A percentile compares a stretch with the other conserved stretches of the same genome.
phyloP scores from a whole-genome alignment of 2,113 vertebrate species.

The Eolophus roseicapilla region DNA sequence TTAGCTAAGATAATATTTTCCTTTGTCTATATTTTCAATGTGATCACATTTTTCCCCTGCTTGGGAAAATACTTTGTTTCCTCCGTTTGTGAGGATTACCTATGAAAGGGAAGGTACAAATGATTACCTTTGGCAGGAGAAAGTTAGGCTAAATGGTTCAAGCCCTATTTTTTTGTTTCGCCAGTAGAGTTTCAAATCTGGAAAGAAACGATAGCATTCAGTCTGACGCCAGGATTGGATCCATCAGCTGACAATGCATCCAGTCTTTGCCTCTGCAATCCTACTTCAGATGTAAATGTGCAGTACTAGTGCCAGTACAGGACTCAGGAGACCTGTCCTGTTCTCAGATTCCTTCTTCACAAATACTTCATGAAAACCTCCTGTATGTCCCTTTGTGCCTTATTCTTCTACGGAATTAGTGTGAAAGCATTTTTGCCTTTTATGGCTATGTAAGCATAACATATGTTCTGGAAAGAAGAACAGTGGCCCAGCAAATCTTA shows the following conservation, averaged over 20 bases:
- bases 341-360: neutral
- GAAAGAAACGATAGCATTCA: neutral
- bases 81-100: neutral
- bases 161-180: neutral
- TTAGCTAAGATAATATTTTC: neutral
- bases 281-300: neutral
- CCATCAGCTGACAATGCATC: neutral
- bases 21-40: neutral
- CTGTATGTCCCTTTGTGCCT: neutral
- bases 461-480: neutral
- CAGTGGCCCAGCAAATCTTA: neutral
- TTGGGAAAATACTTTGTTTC: neutral
- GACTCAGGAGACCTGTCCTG: neutral
- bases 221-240: neutral
- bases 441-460: neutral
- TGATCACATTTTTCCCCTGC: neutral
- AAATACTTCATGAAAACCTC: neutral
- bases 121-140: neutral
- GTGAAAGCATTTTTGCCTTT: neutral
- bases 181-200: neutral
- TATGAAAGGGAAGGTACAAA: neutral
- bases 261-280: neutral
- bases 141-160: neutral
- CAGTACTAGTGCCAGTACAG: neutral
- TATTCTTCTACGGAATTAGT: neutral